Evolutionary conservation across 2,888 invertebrate species (phyloP).

Genomic region (Lasioglossum malachurum): DNA sequence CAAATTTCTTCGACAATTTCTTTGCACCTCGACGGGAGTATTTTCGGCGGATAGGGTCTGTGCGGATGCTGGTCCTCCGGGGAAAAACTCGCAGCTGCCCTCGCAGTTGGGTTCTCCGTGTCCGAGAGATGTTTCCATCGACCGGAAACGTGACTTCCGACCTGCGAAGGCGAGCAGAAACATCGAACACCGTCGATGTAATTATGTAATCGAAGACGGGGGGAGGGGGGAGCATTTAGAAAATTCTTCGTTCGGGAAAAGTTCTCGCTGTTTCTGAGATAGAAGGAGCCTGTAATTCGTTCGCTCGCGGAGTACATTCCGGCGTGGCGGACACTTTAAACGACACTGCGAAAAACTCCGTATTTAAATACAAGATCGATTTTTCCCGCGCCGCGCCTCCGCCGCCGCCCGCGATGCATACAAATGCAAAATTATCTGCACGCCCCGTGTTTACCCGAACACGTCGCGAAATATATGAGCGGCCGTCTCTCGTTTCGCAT

Average conservation of each 20-base stretch:
- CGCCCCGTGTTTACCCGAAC: conserved; percentile 4
- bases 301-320: not conserved
- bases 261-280: not conserved
- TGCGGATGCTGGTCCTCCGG: not conserved
- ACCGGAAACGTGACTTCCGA: conserved; percentile 1
- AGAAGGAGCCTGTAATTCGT: not conserved
- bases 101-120: not conserved
- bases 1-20: conserved; percentile 6
- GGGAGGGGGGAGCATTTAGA: not conserved
- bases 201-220: not conserved
- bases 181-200: conserved; percentile 3
- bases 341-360: not conserved
- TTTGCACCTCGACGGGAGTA: not conserved
- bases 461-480: conserved; percentile 6
- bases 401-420: not conserved
- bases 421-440: conserved; percentile 17
- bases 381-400: not conserved
- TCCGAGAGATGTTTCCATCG: not conserved
- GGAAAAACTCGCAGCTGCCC: not conserved
- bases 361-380: conserved; percentile 17
- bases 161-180: not conserved
- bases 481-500: conserved; percentile 10
- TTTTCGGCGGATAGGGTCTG: not conserved
- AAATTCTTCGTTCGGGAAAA: not conserved
- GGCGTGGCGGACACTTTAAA: conserved; percentile 4